A percentile compares a stretch with the other conserved stretches of the same genome.
phyloP scores from a whole-genome alignment of 2,113 vertebrate genomes.

The Ptilorrhoa leucosticta region DNA sequence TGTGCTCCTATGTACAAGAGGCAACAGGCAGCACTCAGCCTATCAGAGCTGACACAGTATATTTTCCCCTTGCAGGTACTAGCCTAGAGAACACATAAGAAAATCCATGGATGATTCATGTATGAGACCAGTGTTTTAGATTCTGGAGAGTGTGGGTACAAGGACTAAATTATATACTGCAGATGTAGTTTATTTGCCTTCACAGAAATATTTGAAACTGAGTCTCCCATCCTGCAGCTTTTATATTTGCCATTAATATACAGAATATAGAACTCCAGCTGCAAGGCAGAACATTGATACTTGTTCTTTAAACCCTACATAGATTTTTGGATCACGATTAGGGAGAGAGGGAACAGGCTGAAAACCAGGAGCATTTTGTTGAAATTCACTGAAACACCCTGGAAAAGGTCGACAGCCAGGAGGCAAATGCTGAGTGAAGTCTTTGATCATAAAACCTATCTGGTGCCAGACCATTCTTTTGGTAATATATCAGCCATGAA shows the following conservation, averaged over 20 bases:
- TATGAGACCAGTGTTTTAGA: background rate
- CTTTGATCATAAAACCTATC: background rate
- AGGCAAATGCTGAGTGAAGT: background rate
- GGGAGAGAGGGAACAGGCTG: background rate
- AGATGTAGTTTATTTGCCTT: background rate
- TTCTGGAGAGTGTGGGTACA: background rate
- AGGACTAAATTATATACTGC: background rate
- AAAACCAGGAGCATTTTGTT: background rate
- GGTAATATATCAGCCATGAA: background rate
- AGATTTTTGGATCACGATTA: background rate
- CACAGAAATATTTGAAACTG: background rate
- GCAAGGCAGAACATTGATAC: background rate
- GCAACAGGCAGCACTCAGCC: background rate
- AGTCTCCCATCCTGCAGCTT: background rate
- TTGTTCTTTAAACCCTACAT: background rate
- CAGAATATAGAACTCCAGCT: background rate
- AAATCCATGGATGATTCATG: background rate
- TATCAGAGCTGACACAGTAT: rapidly evolving
- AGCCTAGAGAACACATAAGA: background rate
- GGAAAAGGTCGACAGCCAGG: background rate
- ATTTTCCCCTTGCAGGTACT: background rate
- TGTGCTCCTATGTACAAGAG: background rate
- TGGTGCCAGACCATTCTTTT: background rate
- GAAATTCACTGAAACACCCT: background rate
- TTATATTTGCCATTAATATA: background rate